Conservation (phyloP, 2,888 invertebrate genomes). For the Chironomus tentans region DNA sequence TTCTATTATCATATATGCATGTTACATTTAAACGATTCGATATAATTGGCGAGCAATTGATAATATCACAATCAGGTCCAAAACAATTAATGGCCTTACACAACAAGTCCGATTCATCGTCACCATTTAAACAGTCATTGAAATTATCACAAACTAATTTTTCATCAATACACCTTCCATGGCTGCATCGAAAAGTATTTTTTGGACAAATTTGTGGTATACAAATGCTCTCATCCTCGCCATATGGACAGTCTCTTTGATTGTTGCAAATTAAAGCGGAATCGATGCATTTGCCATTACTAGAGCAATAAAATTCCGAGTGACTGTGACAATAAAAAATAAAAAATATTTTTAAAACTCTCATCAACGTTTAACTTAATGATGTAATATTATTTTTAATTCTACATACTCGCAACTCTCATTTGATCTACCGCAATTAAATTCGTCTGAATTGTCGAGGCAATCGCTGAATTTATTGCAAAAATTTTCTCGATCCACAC, state of each 20-base stretch:
- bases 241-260: conserved; percentile 31
- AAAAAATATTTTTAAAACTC: background rate
- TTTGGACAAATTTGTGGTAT: conserved; percentile 30
- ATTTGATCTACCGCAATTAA: conserved; percentile 31
- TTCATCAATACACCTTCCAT: conserved; percentile 31
- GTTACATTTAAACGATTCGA: conserved; percentile 31
- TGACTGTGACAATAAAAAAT: background rate
- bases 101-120: conserved; percentile 31
- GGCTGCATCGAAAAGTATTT: conserved; percentile 31
- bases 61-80: conserved; percentile 28
- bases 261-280: conserved; percentile 31
- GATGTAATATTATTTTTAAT: background rate
- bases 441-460: conserved; percentile 34
- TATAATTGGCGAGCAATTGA: conserved; percentile 32
- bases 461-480: conserved; percentile 36
- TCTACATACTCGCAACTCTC: conserved; percentile 31
- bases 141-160: conserved; percentile 31
- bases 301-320: conserved; percentile 31
- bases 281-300: conserved; percentile 31
- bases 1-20: conserved; percentile 35
- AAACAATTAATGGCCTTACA: conserved; percentile 29
- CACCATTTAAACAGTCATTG: conserved; percentile 32
- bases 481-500: conserved; percentile 32
- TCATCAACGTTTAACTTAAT: background rate
- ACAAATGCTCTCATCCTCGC: conserved; percentile 33